Evolutionary conservation across 2,113 vertebrate species (phyloP), one percentile per base, ranked within the genome.

Genomic region (Nyctibius bracteatus): DNA sequence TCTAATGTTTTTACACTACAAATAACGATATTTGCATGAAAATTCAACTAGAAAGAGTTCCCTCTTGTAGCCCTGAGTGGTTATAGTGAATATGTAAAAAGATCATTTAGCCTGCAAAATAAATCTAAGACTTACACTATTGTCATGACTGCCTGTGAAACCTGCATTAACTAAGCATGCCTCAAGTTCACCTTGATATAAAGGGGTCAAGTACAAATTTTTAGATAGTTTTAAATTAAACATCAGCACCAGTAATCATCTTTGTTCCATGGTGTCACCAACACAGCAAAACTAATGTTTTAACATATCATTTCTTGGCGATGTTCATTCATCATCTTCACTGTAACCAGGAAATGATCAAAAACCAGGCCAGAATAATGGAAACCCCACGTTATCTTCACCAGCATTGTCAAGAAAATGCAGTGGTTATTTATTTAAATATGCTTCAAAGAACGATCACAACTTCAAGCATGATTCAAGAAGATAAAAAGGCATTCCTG

Each of bases 361-460:
- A 92, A 88, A 95, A 78, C 24, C 47, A 54, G 51, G n/a, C 86
- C 80, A 96, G 65, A 95, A 94, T 75, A 94, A 94, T 58, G 51
- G 68, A 86, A 94, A 85, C 89, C 52, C 65, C 74, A n/a, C 73
- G 47, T 91, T 98, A 94, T 95, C 90, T 81, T 83, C 66, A 81
- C 61, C 39, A 70, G 20, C 65, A 68, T 88, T 95, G 81, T 86
- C 95, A 94, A 94, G 82, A 74, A 97, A 95, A 96, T 58, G 47
- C 80, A 94, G 58, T 61, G 78, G 83, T 94, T 97, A 90, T 94
- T 97, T 94, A 97, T 94, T 96, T 95, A 86, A 92, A 81, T 91
- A 75, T 44, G 39, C 75, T 96, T 96, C 90, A 86, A 94, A 88
- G 74, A 96, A 94, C 47, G 44, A 81, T 65, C 92, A 82, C 72